Percentiles rank a stretch among this genome's conserved stretches.
Conservation (phyloP, 2,797 vertebrate genomes). For the Acanthurus tractus region DNA sequence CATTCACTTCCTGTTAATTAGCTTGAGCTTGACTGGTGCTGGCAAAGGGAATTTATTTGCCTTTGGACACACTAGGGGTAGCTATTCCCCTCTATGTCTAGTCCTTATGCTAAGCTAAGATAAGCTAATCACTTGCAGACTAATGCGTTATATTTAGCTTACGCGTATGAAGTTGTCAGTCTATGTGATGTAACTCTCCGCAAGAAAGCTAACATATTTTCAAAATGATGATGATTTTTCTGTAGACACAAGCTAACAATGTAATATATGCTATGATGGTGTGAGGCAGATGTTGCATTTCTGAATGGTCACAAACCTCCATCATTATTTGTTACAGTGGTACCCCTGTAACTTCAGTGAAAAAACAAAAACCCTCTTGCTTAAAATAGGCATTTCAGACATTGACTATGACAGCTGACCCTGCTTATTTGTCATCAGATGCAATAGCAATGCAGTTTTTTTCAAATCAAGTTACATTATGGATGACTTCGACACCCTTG, state of each 20-base stretch:
- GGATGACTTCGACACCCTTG: constrained; percentile 54
- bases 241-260: neutral
- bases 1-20: neutral
- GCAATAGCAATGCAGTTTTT: constrained; percentile 15
- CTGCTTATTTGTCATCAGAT: constrained; percentile 38
- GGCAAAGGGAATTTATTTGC: neutral
- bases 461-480: constrained; percentile 45
- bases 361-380: too few species aligned
- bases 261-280: neutral
- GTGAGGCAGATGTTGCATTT: neutral
- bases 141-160: neutral
- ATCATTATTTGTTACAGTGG: neutral
- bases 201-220: neutral
- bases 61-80: too few species aligned
- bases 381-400: constrained; percentile 15
- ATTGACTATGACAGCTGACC: constrained; percentile 9
- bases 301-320: neutral
- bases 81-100: neutral
- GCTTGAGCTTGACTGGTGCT: too few species aligned
- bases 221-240: neutral
- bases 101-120: neutral
- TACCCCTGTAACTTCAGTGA: neutral
- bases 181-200: neutral
- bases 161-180: neutral
- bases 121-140: neutral